phyloP scores from a whole-genome alignment of 1,140 invertebrate genomes.

The Gryllus bimaculatus region DNA sequence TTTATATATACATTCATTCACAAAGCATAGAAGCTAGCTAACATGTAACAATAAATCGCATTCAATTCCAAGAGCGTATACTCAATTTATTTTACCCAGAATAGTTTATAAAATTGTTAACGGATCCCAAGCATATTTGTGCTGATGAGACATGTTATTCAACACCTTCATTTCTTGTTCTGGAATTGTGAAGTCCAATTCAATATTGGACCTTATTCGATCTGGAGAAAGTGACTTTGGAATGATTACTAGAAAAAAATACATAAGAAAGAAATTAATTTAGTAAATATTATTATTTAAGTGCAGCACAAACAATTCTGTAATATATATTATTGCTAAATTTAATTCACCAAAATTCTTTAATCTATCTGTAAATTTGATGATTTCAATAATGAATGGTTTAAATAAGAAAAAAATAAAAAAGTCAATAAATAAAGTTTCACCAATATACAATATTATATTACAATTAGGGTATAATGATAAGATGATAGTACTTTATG shows the following conservation, averaged over 20 bases:
- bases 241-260: conserved; percentile 47
- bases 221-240: conserved; percentile 53
- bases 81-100: background rate
- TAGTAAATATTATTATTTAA: too few relatives aligned
- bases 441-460: too few relatives aligned
- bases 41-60: background rate
- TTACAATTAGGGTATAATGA: too few relatives aligned
- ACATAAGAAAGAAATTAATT: too few relatives aligned
- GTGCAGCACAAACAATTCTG: too few relatives aligned
- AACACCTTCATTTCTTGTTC: conserved; percentile 45
- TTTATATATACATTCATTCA: conserved; percentile 24
- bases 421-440: too few relatives aligned
- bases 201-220: conserved; percentile 55
- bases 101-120: conserved; percentile 28
- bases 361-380: too few relatives aligned
- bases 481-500: too few relatives aligned
- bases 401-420: too few relatives aligned
- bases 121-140: conserved; percentile 68
- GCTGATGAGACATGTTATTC: conserved; percentile 29
- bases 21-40: background rate
- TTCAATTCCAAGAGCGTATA: background rate
- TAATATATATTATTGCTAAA: too few relatives aligned
- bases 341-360: too few relatives aligned
- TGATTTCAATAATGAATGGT: too few relatives aligned
- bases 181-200: conserved; percentile 51